Base-by-base conservation (phyloP, 2,113 vertebrate genomes). In the Myiozetetes cayanensis region DNA sequence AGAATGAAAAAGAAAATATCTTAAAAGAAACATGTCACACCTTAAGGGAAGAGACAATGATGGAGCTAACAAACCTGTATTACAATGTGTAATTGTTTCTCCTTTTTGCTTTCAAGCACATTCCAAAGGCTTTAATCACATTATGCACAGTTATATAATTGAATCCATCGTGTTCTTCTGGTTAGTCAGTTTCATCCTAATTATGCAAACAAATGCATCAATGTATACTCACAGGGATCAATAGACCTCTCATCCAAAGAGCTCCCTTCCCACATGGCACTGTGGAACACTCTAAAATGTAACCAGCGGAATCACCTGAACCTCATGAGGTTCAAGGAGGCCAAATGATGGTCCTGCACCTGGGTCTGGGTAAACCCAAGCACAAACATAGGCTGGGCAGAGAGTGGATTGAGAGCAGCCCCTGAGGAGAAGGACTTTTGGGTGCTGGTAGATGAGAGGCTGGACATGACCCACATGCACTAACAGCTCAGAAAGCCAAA, bases 201-300 rank as follows among this genome's bases (percentile, higher is more conserved):
- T 92, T 85, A 78, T n/a, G 53, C 55, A 95, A 95, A 94, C 82
- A 93, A 85, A 67, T 37, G 14, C 31, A 93, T 87, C 90, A 44
- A 70, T 83, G 71, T 24, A 41, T 23, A 30, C 16, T 50, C 35
- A 37, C 9, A 44, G 7, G 9, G 33, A 94, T 95, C 92, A 87
- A 96, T 37, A 95, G 16, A 71, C 27, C 39, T 43, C 30, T 80
- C 16, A 44, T 50, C 25, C 49, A 31, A 66, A 91, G 30, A 56
- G 27, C 9, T 84, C 27, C 9, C 25, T 72, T 82, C 41, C 39
- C 46, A 74, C 20, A 41, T 3, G 15, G 35, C 31, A 49, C 47
- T 49, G 52, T 39, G 76, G 25, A 55, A 5, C 30, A 35, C 66
- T 56, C 63, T 85, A 33, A 89, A 91, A 61, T 0, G 4, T 25